These are phyloP conservation scores for Cervus canadensis DNA, from an alignment of 2,113 vertebrate genomes.

Conservation along the genomic window DNA sequence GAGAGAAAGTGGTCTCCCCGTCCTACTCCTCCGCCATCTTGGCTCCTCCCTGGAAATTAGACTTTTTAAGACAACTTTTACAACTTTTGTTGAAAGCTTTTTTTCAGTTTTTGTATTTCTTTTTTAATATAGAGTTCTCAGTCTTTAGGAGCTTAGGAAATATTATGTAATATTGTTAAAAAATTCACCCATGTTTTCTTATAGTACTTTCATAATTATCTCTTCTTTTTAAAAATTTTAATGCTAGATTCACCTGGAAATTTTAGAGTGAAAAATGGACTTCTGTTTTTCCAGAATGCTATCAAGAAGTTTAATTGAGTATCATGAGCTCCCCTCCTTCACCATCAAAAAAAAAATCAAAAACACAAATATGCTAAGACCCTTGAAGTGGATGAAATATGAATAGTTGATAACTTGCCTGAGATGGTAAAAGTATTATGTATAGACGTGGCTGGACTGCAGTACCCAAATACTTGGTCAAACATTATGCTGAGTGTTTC, in stretches of 20 bases:
- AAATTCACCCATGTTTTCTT: not conserved
- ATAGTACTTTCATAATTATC: not conserved
- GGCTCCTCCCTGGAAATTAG: not conserved
- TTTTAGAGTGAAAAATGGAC: not conserved
- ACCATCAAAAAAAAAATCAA: not conserved
- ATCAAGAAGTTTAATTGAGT: not conserved
- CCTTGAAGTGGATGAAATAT: not conserved
- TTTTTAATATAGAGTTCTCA: not conserved
- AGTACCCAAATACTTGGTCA: not conserved
- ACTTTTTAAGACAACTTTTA: not conserved
- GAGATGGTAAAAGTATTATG: not conserved
- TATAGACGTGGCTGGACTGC: not conserved
- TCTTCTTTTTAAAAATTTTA: not conserved
- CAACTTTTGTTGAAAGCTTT: not conserved
- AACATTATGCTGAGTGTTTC: not conserved
- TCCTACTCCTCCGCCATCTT: too few species aligned
- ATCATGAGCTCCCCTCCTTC: constrained; percentile 26
- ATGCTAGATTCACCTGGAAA: not conserved
- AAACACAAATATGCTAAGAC: not conserved
- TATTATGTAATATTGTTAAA: not conserved
- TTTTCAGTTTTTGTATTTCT: not conserved
- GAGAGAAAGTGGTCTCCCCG: too few species aligned
- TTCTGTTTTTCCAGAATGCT: not conserved
- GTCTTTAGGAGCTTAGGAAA: not conserved
- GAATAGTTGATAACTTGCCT: constrained; percentile 14